These are phyloP conservation scores for Abscondita cerata DNA, from an alignment of 2,888 invertebrate genomes.

Conservation along the genomic window DNA sequence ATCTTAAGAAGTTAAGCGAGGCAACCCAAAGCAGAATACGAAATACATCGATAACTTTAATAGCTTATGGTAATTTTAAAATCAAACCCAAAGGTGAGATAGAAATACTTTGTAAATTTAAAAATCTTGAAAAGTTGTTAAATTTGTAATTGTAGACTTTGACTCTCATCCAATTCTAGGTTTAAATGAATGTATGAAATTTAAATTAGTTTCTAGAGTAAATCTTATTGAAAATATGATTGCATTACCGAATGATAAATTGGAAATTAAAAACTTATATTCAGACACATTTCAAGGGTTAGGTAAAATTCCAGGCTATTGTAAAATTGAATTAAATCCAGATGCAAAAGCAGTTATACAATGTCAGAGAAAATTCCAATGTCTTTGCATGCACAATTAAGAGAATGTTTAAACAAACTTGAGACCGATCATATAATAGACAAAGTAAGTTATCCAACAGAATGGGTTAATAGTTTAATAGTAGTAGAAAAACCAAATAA, in stretches of 20 bases:
- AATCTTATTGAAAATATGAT: too few species aligned
- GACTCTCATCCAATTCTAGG: not conserved
- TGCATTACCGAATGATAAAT: not conserved
- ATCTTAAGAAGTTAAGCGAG: too few species aligned
- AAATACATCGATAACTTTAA: too few species aligned
- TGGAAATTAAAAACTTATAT: not conserved
- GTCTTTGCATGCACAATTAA: not conserved
- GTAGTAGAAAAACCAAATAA: not conserved
- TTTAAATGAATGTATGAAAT: not conserved
- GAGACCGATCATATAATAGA: not conserved
- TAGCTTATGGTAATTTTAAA: not conserved
- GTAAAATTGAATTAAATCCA: not conserved
- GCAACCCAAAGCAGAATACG: too few species aligned
- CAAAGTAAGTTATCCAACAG: not conserved
- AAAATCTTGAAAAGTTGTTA: not conserved
- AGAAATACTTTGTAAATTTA: not conserved
- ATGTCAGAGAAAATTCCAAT: constrained; percentile 5
- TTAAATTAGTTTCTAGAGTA: not conserved
- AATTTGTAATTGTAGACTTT: not conserved
- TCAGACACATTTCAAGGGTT: not conserved
- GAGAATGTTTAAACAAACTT: not conserved
- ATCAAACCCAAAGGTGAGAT: not conserved
- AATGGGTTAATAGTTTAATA: not conserved
- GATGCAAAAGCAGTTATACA: constrained; percentile 5
- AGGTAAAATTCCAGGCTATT: constrained; percentile 3